A percentile compares a stretch with the other conserved stretches of the same genome.
Conservation (phyloP, 2,113 vertebrate species). For the Polypterus bichir region DNA sequence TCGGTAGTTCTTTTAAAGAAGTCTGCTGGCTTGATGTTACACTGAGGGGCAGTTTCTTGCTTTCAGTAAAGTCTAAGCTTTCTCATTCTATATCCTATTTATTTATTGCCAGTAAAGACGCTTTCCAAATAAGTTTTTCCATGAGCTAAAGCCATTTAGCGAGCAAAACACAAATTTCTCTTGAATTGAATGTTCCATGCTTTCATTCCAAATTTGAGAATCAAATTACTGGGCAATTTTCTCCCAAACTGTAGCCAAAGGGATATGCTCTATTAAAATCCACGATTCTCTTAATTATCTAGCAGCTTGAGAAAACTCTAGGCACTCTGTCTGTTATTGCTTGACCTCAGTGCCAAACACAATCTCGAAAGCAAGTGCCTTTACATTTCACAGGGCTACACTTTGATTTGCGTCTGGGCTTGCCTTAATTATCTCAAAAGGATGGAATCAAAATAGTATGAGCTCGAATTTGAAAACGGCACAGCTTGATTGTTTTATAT, state of each 20-base stretch:
- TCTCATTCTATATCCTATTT: not conserved
- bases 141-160: constrained; percentile 36
- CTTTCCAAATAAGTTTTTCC: constrained; percentile 11
- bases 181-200: constrained; percentile 68
- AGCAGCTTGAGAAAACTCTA: constrained; percentile 72
- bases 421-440: constrained; percentile 57
- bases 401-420: constrained; percentile 58
- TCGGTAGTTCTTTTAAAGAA: too few relatives aligned
- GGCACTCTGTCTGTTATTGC: constrained; percentile 64
- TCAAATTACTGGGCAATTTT: constrained; percentile 71
- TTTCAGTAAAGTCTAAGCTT: too few relatives aligned
- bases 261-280: constrained; percentile 87
- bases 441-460: constrained; percentile 32
- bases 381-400: constrained; percentile 71
- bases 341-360: constrained; percentile 70
- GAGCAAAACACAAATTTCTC: constrained; percentile 41
- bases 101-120: constrained; percentile 1
- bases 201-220: constrained; percentile 60
- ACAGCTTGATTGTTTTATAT: constrained; percentile 2
- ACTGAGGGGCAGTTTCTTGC: too few relatives aligned
- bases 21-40: too few relatives aligned
- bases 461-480: not conserved
- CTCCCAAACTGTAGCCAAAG: constrained; percentile 72
- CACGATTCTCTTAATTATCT: constrained; percentile 71
- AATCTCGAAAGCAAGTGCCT: constrained; percentile 59